Evolutionary conservation across 2,888 invertebrate genomes (phyloP).

Genomic region (Nemotelus pantherinus): DNA sequence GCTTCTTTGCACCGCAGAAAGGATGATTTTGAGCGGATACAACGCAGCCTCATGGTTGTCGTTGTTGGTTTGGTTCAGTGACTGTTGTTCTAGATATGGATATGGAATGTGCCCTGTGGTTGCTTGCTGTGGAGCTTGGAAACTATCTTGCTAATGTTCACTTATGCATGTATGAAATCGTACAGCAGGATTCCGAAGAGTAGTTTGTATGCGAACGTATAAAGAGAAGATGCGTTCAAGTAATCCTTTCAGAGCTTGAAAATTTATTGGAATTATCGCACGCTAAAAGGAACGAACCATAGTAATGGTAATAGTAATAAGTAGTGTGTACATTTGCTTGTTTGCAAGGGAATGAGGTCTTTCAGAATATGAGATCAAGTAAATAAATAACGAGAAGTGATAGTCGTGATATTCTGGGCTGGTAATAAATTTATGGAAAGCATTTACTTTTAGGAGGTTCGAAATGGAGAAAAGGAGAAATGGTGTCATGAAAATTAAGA

Average conservation of each 20-base stretch:
- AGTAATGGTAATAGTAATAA: background rate
- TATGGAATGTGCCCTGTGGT: too few species aligned
- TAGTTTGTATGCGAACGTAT: background rate
- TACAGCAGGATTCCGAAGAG: too few species aligned
- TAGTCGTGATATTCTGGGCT: too few species aligned
- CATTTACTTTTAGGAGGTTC: too few species aligned
- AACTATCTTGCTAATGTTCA: background rate
- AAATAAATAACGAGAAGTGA: background rate
- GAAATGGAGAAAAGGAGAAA: too few species aligned
- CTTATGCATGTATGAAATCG: background rate
- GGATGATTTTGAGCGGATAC: background rate
- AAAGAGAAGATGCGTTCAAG: background rate
- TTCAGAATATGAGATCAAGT: background rate
- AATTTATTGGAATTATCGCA: background rate
- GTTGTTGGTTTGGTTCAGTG: background rate
- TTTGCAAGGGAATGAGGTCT: background rate
- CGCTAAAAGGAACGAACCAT: background rate
- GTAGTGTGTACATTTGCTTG: background rate
- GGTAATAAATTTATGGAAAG: too few species aligned
- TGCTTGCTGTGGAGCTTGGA: background rate
- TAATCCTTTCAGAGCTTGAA: conserved; percentile 15
- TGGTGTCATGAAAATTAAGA: too few species aligned
- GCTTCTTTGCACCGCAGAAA: background rate
- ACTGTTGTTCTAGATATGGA: too few species aligned
- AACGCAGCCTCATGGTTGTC: background rate